These are phyloP conservation scores for Urocolius indicus DNA, from an alignment of 2,113 vertebrate genomes.

Conservation along the genomic window DNA sequence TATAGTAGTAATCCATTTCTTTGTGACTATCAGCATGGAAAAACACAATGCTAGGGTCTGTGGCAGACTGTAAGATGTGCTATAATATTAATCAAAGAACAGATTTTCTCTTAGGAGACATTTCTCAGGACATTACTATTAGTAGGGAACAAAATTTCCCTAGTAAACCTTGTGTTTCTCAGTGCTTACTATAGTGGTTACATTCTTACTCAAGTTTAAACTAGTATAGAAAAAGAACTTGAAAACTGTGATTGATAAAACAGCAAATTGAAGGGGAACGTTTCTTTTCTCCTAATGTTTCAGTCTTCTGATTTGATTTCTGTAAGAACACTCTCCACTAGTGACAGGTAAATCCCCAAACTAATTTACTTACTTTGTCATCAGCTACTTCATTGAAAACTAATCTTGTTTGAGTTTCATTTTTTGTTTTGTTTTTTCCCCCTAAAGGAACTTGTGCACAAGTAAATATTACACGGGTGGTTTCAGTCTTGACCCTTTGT, in stretches of 20 bases:
- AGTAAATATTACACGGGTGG: neutral
- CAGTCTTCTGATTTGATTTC: conserved; percentile 31
- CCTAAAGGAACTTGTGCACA: neutral
- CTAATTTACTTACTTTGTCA: conserved; percentile 33
- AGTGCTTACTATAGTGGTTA: neutral
- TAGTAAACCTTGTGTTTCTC: neutral
- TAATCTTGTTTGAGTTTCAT: neutral
- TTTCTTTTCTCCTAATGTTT: neutral
- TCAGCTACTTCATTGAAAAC: conserved; percentile 33
- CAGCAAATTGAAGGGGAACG: neutral
- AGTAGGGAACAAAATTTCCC: neutral
- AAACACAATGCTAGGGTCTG: neutral
- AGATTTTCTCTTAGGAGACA: neutral
- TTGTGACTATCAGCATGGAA: neutral
- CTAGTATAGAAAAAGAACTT: neutral
- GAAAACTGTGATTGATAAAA: conserved; percentile 11
- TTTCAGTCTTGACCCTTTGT: neutral
- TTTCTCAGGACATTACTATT: neutral
- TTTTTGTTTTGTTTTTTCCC: neutral
- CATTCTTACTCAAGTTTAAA: neutral
- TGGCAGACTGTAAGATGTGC: neutral
- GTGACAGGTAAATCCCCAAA: conserved; percentile 28
- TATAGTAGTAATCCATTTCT: neutral
- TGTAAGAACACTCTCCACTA: neutral
- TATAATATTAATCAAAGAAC: neutral